phyloP scores from a whole-genome alignment of 2,888 invertebrate genomes.

The Erpobdella octoculata region DNA sequence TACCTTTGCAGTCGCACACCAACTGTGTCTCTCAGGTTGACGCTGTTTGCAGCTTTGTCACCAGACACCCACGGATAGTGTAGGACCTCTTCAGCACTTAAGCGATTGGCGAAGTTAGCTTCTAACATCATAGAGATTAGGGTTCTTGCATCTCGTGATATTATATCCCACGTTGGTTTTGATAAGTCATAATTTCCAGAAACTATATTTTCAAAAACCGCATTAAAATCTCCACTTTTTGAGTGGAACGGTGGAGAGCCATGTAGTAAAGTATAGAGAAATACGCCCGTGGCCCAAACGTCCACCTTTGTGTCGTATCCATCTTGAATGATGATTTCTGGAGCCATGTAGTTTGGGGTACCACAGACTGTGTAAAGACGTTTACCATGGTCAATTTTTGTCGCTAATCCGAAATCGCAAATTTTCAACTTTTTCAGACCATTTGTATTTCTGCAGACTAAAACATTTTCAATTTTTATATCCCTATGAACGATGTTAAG shows the following conservation, averaged over 20 bases:
- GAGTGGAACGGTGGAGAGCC: conserved; percentile 92
- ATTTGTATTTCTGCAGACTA: conserved; percentile 57
- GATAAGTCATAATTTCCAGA: conserved; percentile 86
- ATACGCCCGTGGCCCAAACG: conserved; percentile 96
- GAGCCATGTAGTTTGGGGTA: conserved; percentile 96
- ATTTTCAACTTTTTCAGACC: conserved; percentile 67
- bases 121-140: conserved; percentile 84
- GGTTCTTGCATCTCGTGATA: conserved; percentile 73
- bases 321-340: conserved; percentile 88
- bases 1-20: conserved; percentile 1
- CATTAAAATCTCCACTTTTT: conserved; percentile 85
- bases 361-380: conserved; percentile 89
- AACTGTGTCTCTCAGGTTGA: conserved; percentile 8
- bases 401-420: conserved; percentile 94
- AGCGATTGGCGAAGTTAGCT: conserved; percentile 76
- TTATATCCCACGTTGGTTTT: conserved; percentile 87
- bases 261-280: conserved; percentile 88
- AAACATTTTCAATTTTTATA: conserved; percentile 93
- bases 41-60: conserved; percentile 20
- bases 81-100: conserved; percentile 54
- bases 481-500: conserved; percentile 91
- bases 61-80: conserved; percentile 47
- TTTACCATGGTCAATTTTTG: conserved; percentile 61
- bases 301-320: conserved; percentile 75
- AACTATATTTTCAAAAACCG: conserved; percentile 87